Base-by-base conservation (phyloP, 2,888 invertebrate genomes). In the Lathronympha strigana region DNA sequence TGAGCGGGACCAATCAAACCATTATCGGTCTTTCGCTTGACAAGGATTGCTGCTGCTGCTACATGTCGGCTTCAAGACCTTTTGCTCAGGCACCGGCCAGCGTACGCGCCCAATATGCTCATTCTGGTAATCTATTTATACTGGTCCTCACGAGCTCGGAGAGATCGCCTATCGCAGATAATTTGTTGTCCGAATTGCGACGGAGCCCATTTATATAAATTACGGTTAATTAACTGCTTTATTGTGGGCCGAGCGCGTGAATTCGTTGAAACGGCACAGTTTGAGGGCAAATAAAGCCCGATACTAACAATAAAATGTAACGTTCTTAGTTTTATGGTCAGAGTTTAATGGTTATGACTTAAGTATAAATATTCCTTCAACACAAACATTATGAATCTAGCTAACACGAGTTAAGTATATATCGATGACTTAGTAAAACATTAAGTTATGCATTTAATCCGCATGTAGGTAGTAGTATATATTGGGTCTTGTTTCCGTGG, bases 201-300 rank as follows among this genome's bases (percentile, higher is more conserved):
- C 80, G 74, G 76, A 76, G 72, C 76, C 79, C 83, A 83, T 86
- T 87, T 82, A 85, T 87, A 85, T 87, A 87, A 87, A 87, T 87
- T 87, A 85, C 81, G 75, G 78, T 84, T 87, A 86, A 87, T 87
- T 87, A 87, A 86, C 81, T 85, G 81, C 81, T 84, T 85, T 82
- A 82, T 83, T 83, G 80, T 80, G 79, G 80, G 80, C 76, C 78
- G 78, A 78, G 80, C 78, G 80, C 82, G 80, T 82, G 83, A 84
- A 80, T 83, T 83, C 80, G 76, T 80, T 79, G 80, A 81, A 82
- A 82, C 81, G 76, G 75, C 77, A 76, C 76, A 76, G 76, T 83
- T 78, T 79, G 76, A 78, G 78, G 64, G 64, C 25, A 64, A 60
- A 64, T 64, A 60, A 64, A 64, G 77, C 74, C 79, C 63, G 69